phyloP scores from a whole-genome alignment of 2,113 vertebrate species.

The Pedionomus torquatus region DNA sequence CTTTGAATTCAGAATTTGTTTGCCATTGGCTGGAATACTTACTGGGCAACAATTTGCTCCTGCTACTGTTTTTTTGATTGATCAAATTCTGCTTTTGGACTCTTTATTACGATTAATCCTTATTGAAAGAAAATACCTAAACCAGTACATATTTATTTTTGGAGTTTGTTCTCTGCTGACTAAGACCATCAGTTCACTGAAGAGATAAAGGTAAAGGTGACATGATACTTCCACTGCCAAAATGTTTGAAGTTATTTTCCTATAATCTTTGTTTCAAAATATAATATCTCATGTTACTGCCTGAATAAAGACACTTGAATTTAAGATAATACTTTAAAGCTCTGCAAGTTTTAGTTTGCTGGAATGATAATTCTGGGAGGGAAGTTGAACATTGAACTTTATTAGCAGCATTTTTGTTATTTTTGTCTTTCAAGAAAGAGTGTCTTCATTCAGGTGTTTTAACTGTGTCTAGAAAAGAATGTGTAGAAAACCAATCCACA shows the following conservation, averaged over 20 bases:
- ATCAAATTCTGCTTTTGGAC: not conserved
- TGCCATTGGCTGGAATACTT: not conserved
- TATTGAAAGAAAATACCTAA: not conserved
- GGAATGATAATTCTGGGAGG: not conserved
- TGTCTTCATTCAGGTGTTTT: not conserved
- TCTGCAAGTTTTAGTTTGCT: not conserved
- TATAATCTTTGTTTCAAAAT: not conserved
- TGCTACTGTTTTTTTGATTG: not conserved
- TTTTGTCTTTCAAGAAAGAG: not conserved
- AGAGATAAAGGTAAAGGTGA: not conserved
- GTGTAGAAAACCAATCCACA: rapidly evolving
- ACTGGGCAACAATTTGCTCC: not conserved
- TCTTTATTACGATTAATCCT: not conserved
- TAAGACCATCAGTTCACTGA: not conserved
- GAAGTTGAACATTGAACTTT: not conserved
- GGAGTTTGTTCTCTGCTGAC: not conserved
- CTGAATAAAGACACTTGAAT: not conserved
- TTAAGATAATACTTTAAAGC: not conserved
- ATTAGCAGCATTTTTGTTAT: not conserved
- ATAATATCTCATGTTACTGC: not conserved
- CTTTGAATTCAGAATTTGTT: not conserved
- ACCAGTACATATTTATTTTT: rapidly evolving
- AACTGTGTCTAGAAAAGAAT: not conserved
- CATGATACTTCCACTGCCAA: not conserved
- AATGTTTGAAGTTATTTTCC: not conserved